Evolutionary conservation across 2,113 vertebrate genomes (phyloP).

Genomic region (Anguilla japonica): DNA sequence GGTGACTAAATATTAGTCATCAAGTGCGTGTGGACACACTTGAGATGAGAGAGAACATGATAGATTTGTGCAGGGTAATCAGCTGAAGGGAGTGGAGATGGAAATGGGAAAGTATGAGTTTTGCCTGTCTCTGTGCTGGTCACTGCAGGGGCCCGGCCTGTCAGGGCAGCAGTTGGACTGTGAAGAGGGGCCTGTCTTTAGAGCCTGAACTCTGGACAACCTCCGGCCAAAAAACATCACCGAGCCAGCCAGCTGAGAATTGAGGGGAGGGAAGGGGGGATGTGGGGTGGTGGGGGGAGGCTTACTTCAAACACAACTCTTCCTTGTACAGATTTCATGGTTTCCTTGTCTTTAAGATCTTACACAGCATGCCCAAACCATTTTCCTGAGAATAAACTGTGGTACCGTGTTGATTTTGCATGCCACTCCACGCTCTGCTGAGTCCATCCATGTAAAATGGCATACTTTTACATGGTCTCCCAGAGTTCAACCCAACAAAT

Average conservation of each 20-base stretch:
- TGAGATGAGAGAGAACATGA: neutral
- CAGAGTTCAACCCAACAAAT: constrained; percentile 56
- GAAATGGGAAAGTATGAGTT: constrained; percentile 24
- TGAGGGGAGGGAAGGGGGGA: constrained; percentile 37
- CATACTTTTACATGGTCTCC: constrained; percentile 49
- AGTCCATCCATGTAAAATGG: constrained; percentile 50
- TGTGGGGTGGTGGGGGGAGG: constrained; percentile 32
- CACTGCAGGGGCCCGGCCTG: constrained; percentile 54
- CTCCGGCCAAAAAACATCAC: constrained; percentile 58
- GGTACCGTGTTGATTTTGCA: constrained; percentile 51
- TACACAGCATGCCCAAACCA: constrained; percentile 42
- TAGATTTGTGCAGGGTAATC: neutral
- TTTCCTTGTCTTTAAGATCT: constrained; percentile 60
- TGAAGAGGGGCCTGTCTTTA: constrained; percentile 56
- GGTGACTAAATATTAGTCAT: neutral
- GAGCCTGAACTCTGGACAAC: constrained; percentile 72
- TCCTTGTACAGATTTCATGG: constrained; percentile 56
- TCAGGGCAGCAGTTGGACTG: constrained; percentile 57
- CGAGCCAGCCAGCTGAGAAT: constrained; percentile 58
- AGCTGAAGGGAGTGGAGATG: constrained; percentile 9
- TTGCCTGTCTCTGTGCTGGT: constrained; percentile 40
- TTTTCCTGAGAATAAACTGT: constrained; percentile 39
- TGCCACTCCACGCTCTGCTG: constrained; percentile 50
- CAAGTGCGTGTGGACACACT: neutral
- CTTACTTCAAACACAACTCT: constrained; percentile 55